Base-by-base conservation (phyloP, 2,888 invertebrate species). In the Clusia tigrina region DNA sequence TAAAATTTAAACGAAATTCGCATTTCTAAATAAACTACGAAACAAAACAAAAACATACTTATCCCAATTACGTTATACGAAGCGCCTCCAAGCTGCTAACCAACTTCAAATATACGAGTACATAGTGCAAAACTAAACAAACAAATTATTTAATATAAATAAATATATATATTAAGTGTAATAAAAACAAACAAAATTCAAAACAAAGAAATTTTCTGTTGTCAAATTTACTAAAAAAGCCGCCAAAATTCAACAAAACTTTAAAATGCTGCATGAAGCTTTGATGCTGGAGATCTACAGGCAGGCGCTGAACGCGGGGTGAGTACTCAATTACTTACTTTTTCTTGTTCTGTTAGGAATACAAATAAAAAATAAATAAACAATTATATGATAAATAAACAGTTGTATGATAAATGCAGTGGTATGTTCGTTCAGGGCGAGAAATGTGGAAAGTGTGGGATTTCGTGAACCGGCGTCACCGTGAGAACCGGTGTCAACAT, bases 271-370 rank as follows among this genome's bases (percentile, higher is more conserved):
- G 71, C 81, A 81, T 77, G 81, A 81, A 77, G 81, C 81, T 64
- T 67, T 81, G 70, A 82, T 81, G 81, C 76, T 81, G 66, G 81
- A 81, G 71, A 82, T 81, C 70, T 81, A 81, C 79, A 81, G 81
- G 75, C 81, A 81, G 77, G 81, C 81, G 71, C 73, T 81, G 32
- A 81, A 81, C 73, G 81, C 81, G 72, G 82, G 81, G 81, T 81
- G 77, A 81, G 81, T 48, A 32, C 32, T 12, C 32, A 32, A 6
- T 32, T 32, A 32, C 6, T 32, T 32, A 9, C 12, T 32, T 12
- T 32, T 32, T 32, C 32, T 9, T 32, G 12, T 32, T 32, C 12
- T 32, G 6, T 9, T 32, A 32, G 6, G n/a, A n/a, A n/a, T n/a
- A n/a, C n/a, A n/a, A n/a, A n/a, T n/a, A n/a, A n/a, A n/a, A n/a